These are phyloP conservation scores for Cladopsammia gracilis DNA, from an alignment of 64 coral and sea anemone genomes.

Conservation along the genomic window DNA sequence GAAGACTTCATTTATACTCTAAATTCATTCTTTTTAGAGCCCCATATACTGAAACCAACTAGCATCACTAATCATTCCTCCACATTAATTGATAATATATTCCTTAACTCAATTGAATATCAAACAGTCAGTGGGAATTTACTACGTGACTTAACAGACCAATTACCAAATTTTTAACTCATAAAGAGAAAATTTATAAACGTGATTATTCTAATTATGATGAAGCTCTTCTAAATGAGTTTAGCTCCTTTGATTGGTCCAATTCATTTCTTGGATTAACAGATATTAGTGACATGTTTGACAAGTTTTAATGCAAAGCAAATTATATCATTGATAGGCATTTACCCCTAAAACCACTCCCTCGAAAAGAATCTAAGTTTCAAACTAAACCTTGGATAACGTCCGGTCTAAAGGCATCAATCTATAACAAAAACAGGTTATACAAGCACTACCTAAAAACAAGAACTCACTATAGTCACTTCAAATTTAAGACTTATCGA, in stretches of 20 bases:
- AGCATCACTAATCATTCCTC: conserved; percentile 57
- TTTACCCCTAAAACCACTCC: conserved; percentile 21
- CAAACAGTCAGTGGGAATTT: conserved; percentile 69
- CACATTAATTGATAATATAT: conserved; percentile 58
- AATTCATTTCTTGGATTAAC: neutral
- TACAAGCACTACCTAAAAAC: conserved; percentile 10
- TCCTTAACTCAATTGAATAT: conserved; percentile 62
- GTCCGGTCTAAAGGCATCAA: conserved; percentile 1
- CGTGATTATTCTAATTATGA: conserved; percentile 1
- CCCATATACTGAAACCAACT: conserved; percentile 64
- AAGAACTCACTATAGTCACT: neutral
- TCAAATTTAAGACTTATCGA: conserved; percentile 43
- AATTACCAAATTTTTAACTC: conserved; percentile 21
- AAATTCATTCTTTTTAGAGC: conserved; percentile 8
- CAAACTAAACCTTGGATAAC: conserved; percentile 56
- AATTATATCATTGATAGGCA: conserved; percentile 18
- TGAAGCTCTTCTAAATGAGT: neutral
- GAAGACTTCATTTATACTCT: conserved; percentile 72
- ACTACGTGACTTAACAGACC: conserved; percentile 10
- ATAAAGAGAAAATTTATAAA: conserved; percentile 2
- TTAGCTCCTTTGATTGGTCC: neutral
- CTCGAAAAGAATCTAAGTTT: conserved; percentile 27
- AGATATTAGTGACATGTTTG: conserved; percentile 38
- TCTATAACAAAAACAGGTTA: conserved; percentile 29
- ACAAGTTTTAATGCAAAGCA: neutral